Evolutionary conservation across 2,888 invertebrate genomes (phyloP), one percentile per base, ranked within the genome.

Genomic region (Emesis furor): DNA sequence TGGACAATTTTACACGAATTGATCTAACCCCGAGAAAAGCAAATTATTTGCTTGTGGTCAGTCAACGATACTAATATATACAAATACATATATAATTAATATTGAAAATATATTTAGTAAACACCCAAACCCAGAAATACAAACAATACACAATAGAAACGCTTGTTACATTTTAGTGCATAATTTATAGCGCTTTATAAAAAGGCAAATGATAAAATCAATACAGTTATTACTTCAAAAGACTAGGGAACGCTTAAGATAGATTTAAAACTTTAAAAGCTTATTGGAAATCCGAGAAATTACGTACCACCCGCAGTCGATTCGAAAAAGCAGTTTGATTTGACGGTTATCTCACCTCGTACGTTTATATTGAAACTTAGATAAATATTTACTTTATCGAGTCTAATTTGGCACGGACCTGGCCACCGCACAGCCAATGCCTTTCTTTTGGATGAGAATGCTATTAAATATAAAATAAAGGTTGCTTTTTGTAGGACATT

Each of bases 351-450:
- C 94, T 94, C 95, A 95, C 95, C 95, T 95, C 95, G 94, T 95
- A 95, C 95, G 95, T 96, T 96, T 96, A 95, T 95, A 96, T 96
- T 96, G 96, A 95, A 96, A 95, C 95, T 95, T 95, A 94, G 92
- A 95, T 96, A 96, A 96, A 96, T 96, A 96, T 96, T 96, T 96
- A 94, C 92, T 95, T 95, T 96, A 95, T 94, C 94, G 94, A 93
- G 94, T 95, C 95, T 96, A 96, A 96, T 96, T 96, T 96, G 95
- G 96, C 96, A 95, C 95, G 94, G 91, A 90, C 93, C 94, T 91
- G 93, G 93, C 94, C 93, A 92, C 93, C 92, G 92, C 92, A 90
- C 90, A 90, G 91, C 86, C 91, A 85, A 89, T 88, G 91, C 90
- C 90, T 91, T 92, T 92, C 92, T 93, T 93, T 91, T 89, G 89